Conservation (phyloP, 2,797 vertebrate species). For the Telmatherina bonti region DNA sequence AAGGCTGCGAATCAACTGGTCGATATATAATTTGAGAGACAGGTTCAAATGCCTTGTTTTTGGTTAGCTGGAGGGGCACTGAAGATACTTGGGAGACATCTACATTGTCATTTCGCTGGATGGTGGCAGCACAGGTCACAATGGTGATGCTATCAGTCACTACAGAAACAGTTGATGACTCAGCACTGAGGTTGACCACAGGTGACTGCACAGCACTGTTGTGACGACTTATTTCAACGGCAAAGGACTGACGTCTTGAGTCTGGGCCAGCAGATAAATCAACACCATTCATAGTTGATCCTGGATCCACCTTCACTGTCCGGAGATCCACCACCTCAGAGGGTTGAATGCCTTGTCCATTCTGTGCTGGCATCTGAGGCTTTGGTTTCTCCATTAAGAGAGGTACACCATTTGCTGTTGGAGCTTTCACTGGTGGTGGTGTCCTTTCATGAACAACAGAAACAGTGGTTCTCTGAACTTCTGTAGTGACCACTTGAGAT, state of each 20-base stretch:
- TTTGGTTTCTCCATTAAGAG: slow-evolving; percentile 80
- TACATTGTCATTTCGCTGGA: slow-evolving; percentile 75
- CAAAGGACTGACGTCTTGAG: slow-evolving; percentile 82
- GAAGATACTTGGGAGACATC: slow-evolving; percentile 82
- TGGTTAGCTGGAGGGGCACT: slow-evolving; percentile 91
- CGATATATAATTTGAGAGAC: slow-evolving; percentile 86
- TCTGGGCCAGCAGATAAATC: slow-evolving; percentile 89
- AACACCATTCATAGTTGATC: slow-evolving; percentile 86
- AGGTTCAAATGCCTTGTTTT: slow-evolving; percentile 88
- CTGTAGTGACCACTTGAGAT: slow-evolving; percentile 86
- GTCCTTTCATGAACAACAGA: slow-evolving; percentile 86
- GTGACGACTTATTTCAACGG: slow-evolving; percentile 82
- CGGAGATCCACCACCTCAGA: slow-evolving; percentile 95
- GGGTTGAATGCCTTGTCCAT: slow-evolving; percentile 82
- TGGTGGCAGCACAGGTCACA: slow-evolving; percentile 87
- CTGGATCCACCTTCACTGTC: slow-evolving; percentile 88
- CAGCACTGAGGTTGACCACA: slow-evolving; percentile 93
- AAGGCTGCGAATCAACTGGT: slow-evolving; percentile 81
- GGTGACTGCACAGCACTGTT: slow-evolving; percentile 92
- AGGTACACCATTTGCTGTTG: slow-evolving; percentile 81
- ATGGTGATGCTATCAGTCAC: slow-evolving; percentile 87
- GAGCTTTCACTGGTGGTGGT: slow-evolving; percentile 74
- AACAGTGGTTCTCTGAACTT: slow-evolving; percentile 86
- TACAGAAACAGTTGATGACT: slow-evolving; percentile 85
- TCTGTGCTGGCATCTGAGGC: slow-evolving; percentile 83